Evolutionary conservation across 2,888 invertebrate genomes (phyloP), one percentile per base, ranked within the genome.

Genomic region (Hipparchia sbordonii): DNA sequence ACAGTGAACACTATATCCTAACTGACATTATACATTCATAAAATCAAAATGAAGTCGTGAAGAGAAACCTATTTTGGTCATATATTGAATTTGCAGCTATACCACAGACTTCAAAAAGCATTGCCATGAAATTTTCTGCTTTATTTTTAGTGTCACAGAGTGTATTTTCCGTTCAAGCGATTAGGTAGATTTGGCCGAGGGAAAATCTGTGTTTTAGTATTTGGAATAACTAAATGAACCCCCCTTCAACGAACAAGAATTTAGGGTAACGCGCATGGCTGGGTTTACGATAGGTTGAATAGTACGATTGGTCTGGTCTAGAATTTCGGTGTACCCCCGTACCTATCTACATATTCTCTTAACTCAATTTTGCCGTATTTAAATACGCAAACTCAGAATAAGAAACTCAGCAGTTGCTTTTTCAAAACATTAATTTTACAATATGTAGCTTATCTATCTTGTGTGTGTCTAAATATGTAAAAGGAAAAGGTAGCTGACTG

Each of bases 1-100:
- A 23, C 23, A 23, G 23, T 8, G 66, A 66, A 68, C 70, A 70
- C 72, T 72, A 77, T 72, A 72, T 71, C 66, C 72, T 57, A 78
- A 78, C 76, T 74, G 70, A n/a, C 76, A 75, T 77, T 77, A n/a
- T 75, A 76, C 76, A 77, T 76, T 77, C 61, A 76, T 73, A 74
- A 77, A 76, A 73, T 76, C 72, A 77, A 77, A 77, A 77, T 76
- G 77, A 74, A 76, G 77, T 77, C 76, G 77, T 76, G 76, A 76
- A 72, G 72, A 75, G 78, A 77, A 76, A 75, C 73, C 76, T 74
- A 77, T 78, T 78, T 77, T 76, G 74, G 76, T 73, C 76, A 76
- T 80, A 81, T 81, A 82, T 82, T 81, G 80, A 82, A 79, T 81
- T 80, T 79, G 78, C 79, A 77, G 76, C 75, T 74, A 79, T 77